Evolutionary conservation across 53 echinoderm and acorn worm genomes (phyloP), one percentile per base, ranked within the genome.

Genomic region (Arbacia lixula): DNA sequence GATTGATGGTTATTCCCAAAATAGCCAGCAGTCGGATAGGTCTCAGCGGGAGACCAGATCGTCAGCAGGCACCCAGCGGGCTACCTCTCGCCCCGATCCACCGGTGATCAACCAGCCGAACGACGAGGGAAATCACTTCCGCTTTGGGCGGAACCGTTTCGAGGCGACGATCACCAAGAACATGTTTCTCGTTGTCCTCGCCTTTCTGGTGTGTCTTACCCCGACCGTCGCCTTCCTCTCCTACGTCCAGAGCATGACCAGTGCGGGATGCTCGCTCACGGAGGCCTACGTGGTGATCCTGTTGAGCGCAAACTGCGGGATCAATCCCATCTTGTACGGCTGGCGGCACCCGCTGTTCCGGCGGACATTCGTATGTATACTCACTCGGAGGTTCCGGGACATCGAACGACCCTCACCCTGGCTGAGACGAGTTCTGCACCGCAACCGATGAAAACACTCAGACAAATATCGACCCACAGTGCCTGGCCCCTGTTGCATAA

Each of bases 141-240:
- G 74, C 1, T 74, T 53, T 19, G 74, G 74, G 5, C 50, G 52
- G 19, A 33, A 33, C 5, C 51, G 52, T 3, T 5, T 52, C 2
- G 74, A 74, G 35, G 50, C 74, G 0, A 51, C 29, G 20, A 74
- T 74, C 33, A 74, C 74, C 14, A 33, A 14, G 19, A 74, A 74
- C 54, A 74, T 74, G 74, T 74, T 74, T 34, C n/a, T 74, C 12
- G 74, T 74, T 1, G 74, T 74, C 4, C 31, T 74, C 2, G 74
- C 74, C 2, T 74, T 74, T 12, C 36, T 74, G 16, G 34, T 49
- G 42, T 74, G 74, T 34, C 51, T 74, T 8, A 50, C 33, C 51
- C 74, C 74, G 19, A 74, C 53, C 16, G 32, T 74, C 31, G 33
- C 52, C 26, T 74, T 74, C 21, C n/a, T 74, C 2, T 53, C 29